Evolutionary conservation across 2,113 vertebrate species (phyloP), one percentile per base, ranked within the genome.

Genomic region (Panurus biarmicus): DNA sequence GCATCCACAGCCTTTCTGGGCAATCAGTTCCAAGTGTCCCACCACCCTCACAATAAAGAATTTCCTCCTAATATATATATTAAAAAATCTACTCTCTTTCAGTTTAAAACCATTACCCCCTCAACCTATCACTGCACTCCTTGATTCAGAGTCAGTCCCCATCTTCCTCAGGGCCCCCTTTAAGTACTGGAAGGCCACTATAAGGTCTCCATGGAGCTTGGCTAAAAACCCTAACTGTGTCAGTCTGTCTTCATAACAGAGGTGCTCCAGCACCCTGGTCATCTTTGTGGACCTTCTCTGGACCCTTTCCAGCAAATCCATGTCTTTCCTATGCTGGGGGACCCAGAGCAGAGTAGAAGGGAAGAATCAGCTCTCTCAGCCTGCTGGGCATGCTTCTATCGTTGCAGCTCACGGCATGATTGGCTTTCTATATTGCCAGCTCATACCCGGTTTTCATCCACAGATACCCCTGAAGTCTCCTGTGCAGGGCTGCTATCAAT

Each of bases 271-370:
- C 26, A n/a, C 23, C 6, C 31, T 69, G 29, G 57, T 42, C 17
- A 61, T 61, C 25, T 75, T 69, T 4, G 3, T 58, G 44, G 6
- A 14, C 18, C 18, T 75, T 7, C 19, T 64, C 35, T 74, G 31
- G 17, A 75, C 26, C 6, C 0, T 0, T 25, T 88, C 7, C 4
- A 80, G 6, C 12, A 48, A 50, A 44, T 74, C 31, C 7, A 33
- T 28, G 19, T 14, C 35, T 28, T 50, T 87, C 14, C 50, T 64
- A 13, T 65, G 26, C 50, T 44, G 22, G 8, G 25, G 25, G 10
- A 42, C 18, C 10, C 20, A 42, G 25, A 56, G 21, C 42, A 64
- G 35, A 56, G 6, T 31, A 25, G 15, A 87, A 21, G 17, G 9
- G 11, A 71, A 72, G 25, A 42, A 35, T 48, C 16, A 42, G 21